Evolutionary conservation across 2,797 vertebrate genomes (phyloP), one percentile per base, ranked within the genome.

Genomic region (Chlorospingus flavigularis): DNA sequence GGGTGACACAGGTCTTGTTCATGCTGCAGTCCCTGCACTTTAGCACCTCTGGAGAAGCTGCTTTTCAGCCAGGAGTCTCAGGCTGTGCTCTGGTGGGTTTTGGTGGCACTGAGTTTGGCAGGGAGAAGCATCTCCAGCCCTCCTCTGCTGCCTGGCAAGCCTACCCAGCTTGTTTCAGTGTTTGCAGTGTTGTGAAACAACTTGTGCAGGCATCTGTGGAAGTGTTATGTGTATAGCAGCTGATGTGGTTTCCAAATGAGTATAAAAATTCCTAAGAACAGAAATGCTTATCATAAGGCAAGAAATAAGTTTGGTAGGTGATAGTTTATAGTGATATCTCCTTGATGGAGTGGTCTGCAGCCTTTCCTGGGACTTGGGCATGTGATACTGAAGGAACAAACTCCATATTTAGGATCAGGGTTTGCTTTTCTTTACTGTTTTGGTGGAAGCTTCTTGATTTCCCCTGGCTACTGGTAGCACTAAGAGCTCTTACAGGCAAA

Each of bases 281-380:
- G 47, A 61, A 53, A 28, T 73, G 19, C 30, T 82, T 76, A 17
- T 30, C 11, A 1, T 45, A 33, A 42, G 47, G 61, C 25, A 79
- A 42, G 13, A 68, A 33, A 9, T 18, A 20, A 0, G 0, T 17
- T 81, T 62, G 62, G 14, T 53, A 14, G 37, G 3, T 76, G 12
- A 3, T 33, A 2, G n/a, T 60, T 81, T n/a, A 15, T 17, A 14
- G 17, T 23, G 20, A 8, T 28, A 3, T 25, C 23, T 82, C 12
- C 43, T 19, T 54, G 26, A 11, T 8, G 31, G 55, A 48, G 33
- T 3, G 2, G 5, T 47, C 39, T 90, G 31, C 7, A 47, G 5
- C 40, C 17, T 66, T 54, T 75, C 10, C 4, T 31, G 53, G 43
- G 33, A 11, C 2, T 2, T 15, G 14, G 58, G 2, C 1, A 0